These are phyloP conservation scores for Chaenocephalus aceratus DNA, from an alignment of 2,113 vertebrate species.

Conservation along the genomic window DNA sequence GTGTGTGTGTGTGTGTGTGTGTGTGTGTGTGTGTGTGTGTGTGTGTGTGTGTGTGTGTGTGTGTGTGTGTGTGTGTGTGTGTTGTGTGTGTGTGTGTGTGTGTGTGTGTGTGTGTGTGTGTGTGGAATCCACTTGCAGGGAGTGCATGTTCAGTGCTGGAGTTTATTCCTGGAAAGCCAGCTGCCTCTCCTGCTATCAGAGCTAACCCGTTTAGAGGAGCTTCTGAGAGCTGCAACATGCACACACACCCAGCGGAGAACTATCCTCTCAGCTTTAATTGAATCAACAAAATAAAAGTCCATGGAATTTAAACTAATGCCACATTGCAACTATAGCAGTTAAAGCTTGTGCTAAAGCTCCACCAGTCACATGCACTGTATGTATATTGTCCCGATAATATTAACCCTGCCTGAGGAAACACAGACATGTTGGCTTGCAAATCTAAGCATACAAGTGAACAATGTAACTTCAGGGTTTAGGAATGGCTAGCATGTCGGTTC, in stretches of 20 bases:
- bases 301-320: constrained; percentile 28
- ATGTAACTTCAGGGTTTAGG: background rate
- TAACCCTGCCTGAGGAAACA: background rate
- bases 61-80: constrained; percentile 47
- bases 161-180: constrained; percentile 76
- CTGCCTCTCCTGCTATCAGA: constrained; percentile 69
- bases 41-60: constrained; percentile 46
- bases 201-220: constrained; percentile 75
- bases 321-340: background rate
- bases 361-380: background rate
- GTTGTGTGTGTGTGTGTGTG: constrained; percentile 24
- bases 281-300: constrained; percentile 34
- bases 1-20: no score
- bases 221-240: constrained; percentile 21
- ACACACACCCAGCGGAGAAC: background rate
- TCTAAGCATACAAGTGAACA: background rate
- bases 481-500: constrained; percentile 4
- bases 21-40: background rate
- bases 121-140: constrained; percentile 50
- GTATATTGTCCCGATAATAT: no score
- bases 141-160: constrained; percentile 50
- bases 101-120: constrained; percentile 15
- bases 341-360: constrained; percentile 20
- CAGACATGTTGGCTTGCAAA: background rate
- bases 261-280: constrained; percentile 12